phyloP scores from a whole-genome alignment of 2,113 vertebrate species.

The Syngnathus typhle region DNA sequence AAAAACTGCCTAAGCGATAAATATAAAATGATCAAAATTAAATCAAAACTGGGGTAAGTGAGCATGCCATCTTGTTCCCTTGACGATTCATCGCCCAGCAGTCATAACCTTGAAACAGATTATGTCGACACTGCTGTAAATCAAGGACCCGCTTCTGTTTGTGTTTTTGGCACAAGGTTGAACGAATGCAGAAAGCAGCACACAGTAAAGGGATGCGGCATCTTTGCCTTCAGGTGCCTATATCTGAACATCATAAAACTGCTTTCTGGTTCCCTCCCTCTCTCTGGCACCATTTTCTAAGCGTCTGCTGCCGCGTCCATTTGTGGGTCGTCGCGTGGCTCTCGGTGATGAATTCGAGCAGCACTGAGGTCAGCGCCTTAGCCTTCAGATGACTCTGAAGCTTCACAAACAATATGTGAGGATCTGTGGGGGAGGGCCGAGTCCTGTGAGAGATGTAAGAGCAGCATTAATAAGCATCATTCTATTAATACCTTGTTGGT shows the following conservation, averaged over 20 bases:
- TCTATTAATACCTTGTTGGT: constrained; percentile 39
- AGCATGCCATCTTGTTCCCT: background rate
- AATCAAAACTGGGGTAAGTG: background rate
- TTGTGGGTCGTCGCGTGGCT: constrained; percentile 32
- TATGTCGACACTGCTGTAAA: background rate
- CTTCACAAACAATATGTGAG: constrained; percentile 56
- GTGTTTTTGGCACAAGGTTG: background rate
- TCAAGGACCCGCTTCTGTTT: background rate
- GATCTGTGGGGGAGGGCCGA: constrained; percentile 26
- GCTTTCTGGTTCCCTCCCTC: constrained; percentile 7
- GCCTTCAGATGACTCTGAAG: constrained; percentile 36
- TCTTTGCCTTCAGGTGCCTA: background rate
- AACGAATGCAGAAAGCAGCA: background rate
- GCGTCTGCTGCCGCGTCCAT: background rate
- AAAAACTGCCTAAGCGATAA: background rate
- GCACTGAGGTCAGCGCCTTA: constrained; percentile 48
- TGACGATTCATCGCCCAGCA: background rate
- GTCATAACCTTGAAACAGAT: background rate
- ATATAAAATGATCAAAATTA: background rate
- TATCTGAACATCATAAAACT: background rate
- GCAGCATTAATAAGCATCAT: constrained; percentile 7
- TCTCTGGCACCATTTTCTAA: background rate
- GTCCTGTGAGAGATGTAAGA: constrained; percentile 21
- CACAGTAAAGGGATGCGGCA: background rate
- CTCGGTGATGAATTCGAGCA: constrained; percentile 56